A percentile compares a stretch with the other conserved stretches of the same genome.
Evolutionary conservation across 2,888 invertebrate species (phyloP).

Genomic region (Andrena bicolor): DNA sequence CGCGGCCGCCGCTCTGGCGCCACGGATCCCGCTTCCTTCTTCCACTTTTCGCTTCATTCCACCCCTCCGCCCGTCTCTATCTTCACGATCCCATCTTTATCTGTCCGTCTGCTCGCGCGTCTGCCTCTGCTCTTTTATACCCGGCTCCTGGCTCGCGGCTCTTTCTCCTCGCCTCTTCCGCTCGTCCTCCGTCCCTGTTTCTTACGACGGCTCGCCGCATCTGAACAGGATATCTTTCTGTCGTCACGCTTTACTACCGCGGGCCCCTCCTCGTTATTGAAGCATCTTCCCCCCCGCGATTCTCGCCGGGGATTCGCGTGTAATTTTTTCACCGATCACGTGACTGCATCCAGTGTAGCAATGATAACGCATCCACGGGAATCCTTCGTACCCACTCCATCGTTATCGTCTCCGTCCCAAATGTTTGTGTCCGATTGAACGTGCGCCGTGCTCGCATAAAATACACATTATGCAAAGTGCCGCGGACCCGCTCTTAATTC

Average conservation of each 20-base stretch:
- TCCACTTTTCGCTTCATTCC: slow-evolving; percentile 50
- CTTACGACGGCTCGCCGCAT: slow-evolving; percentile 47
- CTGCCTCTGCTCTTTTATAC: slow-evolving; percentile 44
- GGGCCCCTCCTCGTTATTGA: slow-evolving; percentile 30
- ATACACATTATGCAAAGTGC: slow-evolving; percentile 51
- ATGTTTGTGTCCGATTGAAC: slow-evolving; percentile 13
- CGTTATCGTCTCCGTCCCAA: slow-evolving; percentile 23
- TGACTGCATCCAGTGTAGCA: not conserved
- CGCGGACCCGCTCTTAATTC: slow-evolving; percentile 40
- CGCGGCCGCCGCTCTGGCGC: slow-evolving; percentile 80
- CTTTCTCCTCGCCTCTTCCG: slow-evolving; percentile 42
- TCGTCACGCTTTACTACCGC: slow-evolving; percentile 43
- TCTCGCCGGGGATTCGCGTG: slow-evolving; percentile 3
- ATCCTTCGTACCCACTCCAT: not conserved
- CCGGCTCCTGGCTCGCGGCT: slow-evolving; percentile 47
- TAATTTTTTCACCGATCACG: slow-evolving; percentile 5
- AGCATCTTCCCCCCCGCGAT: slow-evolving; percentile 29
- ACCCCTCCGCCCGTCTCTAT: slow-evolving; percentile 7
- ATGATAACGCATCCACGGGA: slow-evolving; percentile 5
- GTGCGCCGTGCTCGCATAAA: slow-evolving; percentile 32
- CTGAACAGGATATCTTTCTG: slow-evolving; percentile 42
- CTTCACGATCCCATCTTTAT: slow-evolving; percentile 7
- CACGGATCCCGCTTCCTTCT: slow-evolving; percentile 66
- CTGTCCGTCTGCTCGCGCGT: slow-evolving; percentile 9
- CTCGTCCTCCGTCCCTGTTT: slow-evolving; percentile 25